Percentiles rank a stretch among this genome's conserved stretches.
Evolutionary conservation across 2,113 vertebrate genomes (phyloP).

Genomic region (Rhabdornis inornatus): DNA sequence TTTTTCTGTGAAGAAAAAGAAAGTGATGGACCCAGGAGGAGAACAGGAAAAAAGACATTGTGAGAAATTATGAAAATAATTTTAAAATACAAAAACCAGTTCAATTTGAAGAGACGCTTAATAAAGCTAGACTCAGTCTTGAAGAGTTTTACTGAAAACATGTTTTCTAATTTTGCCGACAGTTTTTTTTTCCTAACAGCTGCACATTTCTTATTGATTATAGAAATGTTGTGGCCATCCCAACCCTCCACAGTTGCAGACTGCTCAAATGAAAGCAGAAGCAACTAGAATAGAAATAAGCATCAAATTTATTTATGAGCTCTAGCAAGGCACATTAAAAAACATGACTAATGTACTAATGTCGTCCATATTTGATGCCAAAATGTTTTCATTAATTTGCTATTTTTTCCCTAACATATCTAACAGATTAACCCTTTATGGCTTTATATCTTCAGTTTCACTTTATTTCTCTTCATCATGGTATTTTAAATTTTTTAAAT

Average conservation of each 20-base stretch:
- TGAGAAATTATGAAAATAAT: not conserved
- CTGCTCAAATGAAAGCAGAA: not conserved
- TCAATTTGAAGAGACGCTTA: not conserved
- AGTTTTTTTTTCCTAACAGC: not conserved
- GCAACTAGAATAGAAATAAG: not conserved
- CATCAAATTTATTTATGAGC: not conserved
- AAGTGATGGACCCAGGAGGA: fast-evolving
- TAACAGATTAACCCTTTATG: not conserved
- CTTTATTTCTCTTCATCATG: not conserved
- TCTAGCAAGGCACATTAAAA: not conserved
- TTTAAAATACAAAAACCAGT: not conserved
- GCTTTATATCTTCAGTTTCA: not conserved
- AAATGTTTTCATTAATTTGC: not conserved
- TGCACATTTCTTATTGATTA: not conserved
- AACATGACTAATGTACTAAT: not conserved
- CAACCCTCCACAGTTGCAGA: not conserved
- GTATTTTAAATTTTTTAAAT: not conserved
- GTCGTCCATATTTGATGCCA: fast-evolving
- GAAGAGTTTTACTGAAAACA: not conserved
- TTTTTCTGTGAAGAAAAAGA: not conserved
- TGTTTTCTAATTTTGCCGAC: not conserved
- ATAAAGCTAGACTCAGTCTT: not conserved
- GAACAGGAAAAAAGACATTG: not conserved
- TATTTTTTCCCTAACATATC: not conserved
- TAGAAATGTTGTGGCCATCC: not conserved